Evolutionary conservation across 2,113 vertebrate genomes (phyloP), one percentile per base, ranked within the genome.

Genomic region (Nerophis ophidion): DNA sequence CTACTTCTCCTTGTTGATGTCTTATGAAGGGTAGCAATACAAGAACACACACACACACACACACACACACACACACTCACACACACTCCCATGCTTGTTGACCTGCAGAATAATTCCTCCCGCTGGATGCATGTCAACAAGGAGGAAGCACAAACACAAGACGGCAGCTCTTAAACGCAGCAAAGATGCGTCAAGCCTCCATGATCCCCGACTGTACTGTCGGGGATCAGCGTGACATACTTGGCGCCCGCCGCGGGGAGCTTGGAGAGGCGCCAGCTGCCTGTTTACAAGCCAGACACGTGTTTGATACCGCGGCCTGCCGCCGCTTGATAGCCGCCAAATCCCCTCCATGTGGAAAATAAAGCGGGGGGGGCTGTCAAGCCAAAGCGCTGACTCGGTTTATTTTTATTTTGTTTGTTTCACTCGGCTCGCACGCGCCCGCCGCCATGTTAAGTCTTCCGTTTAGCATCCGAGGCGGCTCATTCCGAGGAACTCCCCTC

Each of bases 171-270:
- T 84, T 59, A 78, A 84, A 88, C 88, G 82, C 88, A 89, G 88
- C 87, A 85, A 85, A 89, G 81, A 77, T 68, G 66, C 86, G 80
- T 89, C 85, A 89, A 89, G 86, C 85, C 87, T 87, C 87, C 89
- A 88, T 90, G 89, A 89, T 77, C 71, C 82, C 65, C 47, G 71
- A 72, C 78, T 82, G 79, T 63, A 65, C 15, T 64, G 74, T 74
- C 84, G 81, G 74, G 84, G 80, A 87, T 88, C 81, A 86, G 87
- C 85, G 84, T 88, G 84, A 84, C 6, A 50, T 57, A 5, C 70
- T 74, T 46, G 55, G 47, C 65, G 66, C 56, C 54, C 66, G 36
- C 75, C 16, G 65, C 68, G 75, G 82, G 81, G 79, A 69, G 76
- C 57, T 83, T 84, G 82, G 79, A 85, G 66, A 42, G 66, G 71